Evolutionary conservation across 2,888 invertebrate species (phyloP), one percentile per base, ranked within the genome.

Genomic region (Leptarthrus brevirostris): DNA sequence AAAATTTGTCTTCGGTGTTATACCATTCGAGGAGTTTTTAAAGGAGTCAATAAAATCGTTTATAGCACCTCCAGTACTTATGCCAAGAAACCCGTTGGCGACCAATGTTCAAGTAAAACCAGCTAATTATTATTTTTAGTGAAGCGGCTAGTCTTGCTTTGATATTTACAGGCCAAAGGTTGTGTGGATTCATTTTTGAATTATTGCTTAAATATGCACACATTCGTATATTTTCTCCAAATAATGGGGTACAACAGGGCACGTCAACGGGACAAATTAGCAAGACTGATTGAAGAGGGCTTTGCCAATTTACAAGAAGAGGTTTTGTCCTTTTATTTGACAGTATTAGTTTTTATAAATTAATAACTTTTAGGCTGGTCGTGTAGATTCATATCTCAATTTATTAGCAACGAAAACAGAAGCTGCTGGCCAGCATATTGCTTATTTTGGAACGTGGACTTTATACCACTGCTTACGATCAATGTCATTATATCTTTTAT

Each of bases 231-330:
- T 79, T 87, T 98, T 73, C 87, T 98, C 74, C 94, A 95, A 80
- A 90, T 96, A 74, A 95, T 94, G 82, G 98, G 98, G 0, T 96
- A 97, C 84, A 98, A 98, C 86, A 89, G 97, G 78, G 97, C 98
- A 3, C 87, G 98, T 34, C 98, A 98, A 84, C 88, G 98, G 73
- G 98, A 98, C 83, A 97, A 96, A 86, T 87, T 98, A 73, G 95
- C 94, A 0, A 89, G 94, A 80, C 86, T 97, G 71, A 87, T 98
- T 52, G 95, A 96, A 81, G 98, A 98, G 79, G 82, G 82, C 20
- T 93, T 98, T 81, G 93, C 94, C 1, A 89, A 90, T 24, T 86
- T 98, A 53, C 97, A 98, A 85, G 96, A 96, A 81, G 96, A 97
- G 89, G 96, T 94, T 0, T 82, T 3, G 6, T n/a, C 30, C 18